phyloP scores from a whole-genome alignment of 2,113 vertebrate genomes.

The Anguilla japonica region DNA sequence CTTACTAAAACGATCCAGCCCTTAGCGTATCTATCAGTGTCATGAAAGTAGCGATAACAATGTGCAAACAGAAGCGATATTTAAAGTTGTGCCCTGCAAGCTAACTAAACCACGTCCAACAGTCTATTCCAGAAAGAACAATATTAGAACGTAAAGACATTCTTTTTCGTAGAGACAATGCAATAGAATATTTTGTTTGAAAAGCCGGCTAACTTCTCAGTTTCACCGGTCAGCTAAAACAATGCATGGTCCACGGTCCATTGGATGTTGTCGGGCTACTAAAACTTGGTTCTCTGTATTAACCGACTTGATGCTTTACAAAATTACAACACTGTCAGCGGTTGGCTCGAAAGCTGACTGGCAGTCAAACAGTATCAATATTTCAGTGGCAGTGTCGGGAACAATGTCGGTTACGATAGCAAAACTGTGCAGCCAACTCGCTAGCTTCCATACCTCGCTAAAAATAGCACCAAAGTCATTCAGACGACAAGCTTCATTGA shows the following conservation, averaged over 20 bases:
- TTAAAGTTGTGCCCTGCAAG: neutral
- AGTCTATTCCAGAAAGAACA: neutral
- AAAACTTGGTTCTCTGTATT: neutral
- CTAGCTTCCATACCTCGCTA: neutral
- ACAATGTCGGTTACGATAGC: neutral
- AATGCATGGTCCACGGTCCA: neutral
- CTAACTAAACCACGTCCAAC: neutral
- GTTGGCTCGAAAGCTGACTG: neutral
- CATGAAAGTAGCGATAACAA: neutral
- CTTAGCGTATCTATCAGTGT: neutral
- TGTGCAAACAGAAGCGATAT: neutral
- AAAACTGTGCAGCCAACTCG: neutral
- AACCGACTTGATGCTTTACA: neutral
- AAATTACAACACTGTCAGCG: neutral
- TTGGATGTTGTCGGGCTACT: neutral
- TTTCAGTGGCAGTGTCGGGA: neutral
- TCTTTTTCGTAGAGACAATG: neutral
- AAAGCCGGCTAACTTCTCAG: neutral
- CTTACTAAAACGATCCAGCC: neutral
- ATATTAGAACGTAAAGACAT: neutral
- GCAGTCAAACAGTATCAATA: neutral
- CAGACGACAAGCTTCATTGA: conserved; percentile 19
- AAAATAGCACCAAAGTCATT: conserved; percentile 14
- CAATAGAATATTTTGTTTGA: neutral
- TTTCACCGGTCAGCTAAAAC: neutral